phyloP scores from a whole-genome alignment of 2,888 invertebrate genomes.

The Steinernema scapterisci region DNA sequence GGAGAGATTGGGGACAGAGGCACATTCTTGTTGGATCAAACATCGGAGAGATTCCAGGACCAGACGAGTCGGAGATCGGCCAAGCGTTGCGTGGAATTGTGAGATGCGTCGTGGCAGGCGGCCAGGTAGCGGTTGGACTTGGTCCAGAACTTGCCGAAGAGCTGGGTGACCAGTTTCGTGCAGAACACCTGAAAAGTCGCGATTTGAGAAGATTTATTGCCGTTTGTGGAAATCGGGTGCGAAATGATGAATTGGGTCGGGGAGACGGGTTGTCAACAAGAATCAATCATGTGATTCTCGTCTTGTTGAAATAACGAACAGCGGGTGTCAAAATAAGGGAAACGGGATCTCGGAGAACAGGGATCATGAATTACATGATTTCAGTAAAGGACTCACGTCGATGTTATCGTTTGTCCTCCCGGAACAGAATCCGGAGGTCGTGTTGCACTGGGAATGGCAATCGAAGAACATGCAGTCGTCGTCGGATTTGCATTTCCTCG shows the following conservation, averaged over 20 bases:
- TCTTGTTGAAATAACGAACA: too few relatives aligned
- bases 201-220: neutral
- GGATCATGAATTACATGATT: neutral
- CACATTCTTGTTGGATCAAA: too few relatives aligned
- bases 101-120: conserved; percentile 60
- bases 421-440: conserved; percentile 55
- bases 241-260: too few relatives aligned
- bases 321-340: neutral
- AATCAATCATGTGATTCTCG: too few relatives aligned
- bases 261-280: too few relatives aligned
- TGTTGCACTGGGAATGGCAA: conserved; percentile 55
- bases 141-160: conserved; percentile 66
- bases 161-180: conserved; percentile 61
- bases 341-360: neutral
- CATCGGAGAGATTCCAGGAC: conserved; percentile 65
- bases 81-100: conserved; percentile 58
- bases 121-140: conserved; percentile 65
- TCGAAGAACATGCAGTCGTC: conserved; percentile 62
- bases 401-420: conserved; percentile 64
- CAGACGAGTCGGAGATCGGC: conserved; percentile 62
- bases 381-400: conserved; percentile 52
- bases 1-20: neutral
- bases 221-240: neutral
- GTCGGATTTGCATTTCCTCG: conserved; percentile 56
- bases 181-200: conserved; percentile 64